Evolutionary conservation across 2,113 vertebrate genomes (phyloP), one percentile per base, ranked within the genome.

Genomic region (Progne subis): DNA sequence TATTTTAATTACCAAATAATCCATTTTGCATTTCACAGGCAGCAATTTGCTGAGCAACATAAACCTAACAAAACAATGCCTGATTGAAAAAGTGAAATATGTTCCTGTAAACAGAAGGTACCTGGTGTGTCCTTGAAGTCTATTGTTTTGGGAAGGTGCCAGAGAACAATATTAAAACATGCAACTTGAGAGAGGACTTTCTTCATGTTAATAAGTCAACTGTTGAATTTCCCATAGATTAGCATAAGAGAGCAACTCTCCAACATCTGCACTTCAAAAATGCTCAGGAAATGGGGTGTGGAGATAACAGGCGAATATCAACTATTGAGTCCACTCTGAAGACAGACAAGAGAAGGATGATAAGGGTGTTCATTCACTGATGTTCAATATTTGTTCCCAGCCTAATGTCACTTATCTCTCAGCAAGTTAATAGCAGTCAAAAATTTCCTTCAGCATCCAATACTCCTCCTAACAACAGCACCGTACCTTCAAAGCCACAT

Each of bases 1-100:
- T 90, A 95, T 53, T 95, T 96, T 93, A 95, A 95, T 95, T 92
- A 90, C 31, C 77, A 52, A 94, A 76, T 80, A 95, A 94, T 88
- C 74, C 82, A 93, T 86, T 94, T 86, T 90, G 86, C 71, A 83
- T 85, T 93, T 95, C 82, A 68, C 71, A 64, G 71, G 52, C 37
- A 68, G 56, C 78, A 83, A 50, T 95, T 91, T 75, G 72, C 70
- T 74, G 76, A 95, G 56, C 53, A 69, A 61, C 65, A 85, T 79
- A 94, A 88, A 88, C 49, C 60, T 72, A 76, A 67, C 18, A 78
- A 88, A 94, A 71, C 44, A 68, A 75, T 12, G 43, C n/a, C 55
- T 59, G 82, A 71, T 55, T 65, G 65, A 88, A 86, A 91, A 94
- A 82, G 25, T 65, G 31, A 95, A 91, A 90, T 71, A 69, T 18